Base-by-base conservation (phyloP, 2,113 vertebrate genomes). In the Numenius arquata region DNA sequence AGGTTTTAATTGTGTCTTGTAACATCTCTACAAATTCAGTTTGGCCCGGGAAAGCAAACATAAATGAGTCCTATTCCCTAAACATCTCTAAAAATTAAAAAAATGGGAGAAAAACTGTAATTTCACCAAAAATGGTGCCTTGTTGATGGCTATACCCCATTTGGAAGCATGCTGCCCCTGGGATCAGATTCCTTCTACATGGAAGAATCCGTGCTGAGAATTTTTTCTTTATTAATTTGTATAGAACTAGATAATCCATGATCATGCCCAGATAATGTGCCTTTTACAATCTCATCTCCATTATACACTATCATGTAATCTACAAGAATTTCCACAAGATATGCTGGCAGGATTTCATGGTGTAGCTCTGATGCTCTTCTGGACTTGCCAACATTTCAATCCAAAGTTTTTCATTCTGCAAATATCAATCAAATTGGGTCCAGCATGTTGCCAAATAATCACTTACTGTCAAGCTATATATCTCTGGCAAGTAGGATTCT, bases 271-370 rank as follows among this genome's bases (percentile, higher is more conserved):
- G 63, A 75, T 74, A 92, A 65, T 0, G 3, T 18, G 48, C 45
- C 40, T 85, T 90, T 72, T 74, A 88, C 30, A 86, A 53, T 67
- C 59, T 93, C 65, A 67, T 47, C 55, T 90, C 61, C 40, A 67
- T 50, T 34, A 48, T 26, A 53, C 22, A 90, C 59, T 9, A 30
- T 32, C 66, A 66, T 48, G 50, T 50, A 79, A 88, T 74, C 45
- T 48, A 62, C 80, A 95, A 80, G 55, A 97, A 95, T 77, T 87
- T 93, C 78, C 63, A 85, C 63, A 90, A 95, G 55, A 61, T 85
- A 11, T 61, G 67, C 84, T 77, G 77, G 66, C 74, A 92, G 17
- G 16, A 77, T 47, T 75, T 95, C 34, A 43, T n/a, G 50, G 17
- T 50, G 8, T 56, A 84, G 43, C 34, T 84, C 59, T 74, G 52